Percentiles rank a stretch among this genome's conserved stretches.
phyloP scores from a whole-genome alignment of 2,113 vertebrate genomes.

The Boleophthalmus pectinirostris region DNA sequence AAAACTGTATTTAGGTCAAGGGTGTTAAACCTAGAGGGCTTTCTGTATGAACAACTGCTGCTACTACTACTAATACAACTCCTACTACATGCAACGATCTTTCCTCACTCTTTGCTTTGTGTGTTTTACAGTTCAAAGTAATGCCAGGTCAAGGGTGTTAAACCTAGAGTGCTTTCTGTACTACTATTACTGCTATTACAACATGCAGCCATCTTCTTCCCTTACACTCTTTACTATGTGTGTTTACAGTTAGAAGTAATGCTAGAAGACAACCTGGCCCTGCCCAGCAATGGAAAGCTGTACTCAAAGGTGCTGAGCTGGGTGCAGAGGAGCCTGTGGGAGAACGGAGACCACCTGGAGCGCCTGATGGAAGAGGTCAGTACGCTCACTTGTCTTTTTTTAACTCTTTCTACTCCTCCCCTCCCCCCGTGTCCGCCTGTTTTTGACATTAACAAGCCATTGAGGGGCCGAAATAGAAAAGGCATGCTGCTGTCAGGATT shows the following conservation, averaged over 20 bases:
- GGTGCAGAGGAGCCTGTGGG: conserved; percentile 98
- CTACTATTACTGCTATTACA: neutral
- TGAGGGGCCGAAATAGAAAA: conserved; percentile 58
- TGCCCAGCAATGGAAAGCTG: conserved; percentile 97
- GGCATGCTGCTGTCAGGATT: conserved; percentile 70
- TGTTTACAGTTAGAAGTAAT: conserved; percentile 92
- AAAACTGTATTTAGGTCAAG: conserved; percentile 19
- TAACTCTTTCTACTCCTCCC: conserved; percentile 24
- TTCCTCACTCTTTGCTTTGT: neutral
- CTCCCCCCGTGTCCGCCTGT: conserved; percentile 49
- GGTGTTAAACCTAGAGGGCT: too few relatives aligned
- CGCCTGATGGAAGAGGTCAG: conserved; percentile 99
- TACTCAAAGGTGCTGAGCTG: conserved; percentile 99
- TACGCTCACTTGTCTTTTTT: conserved; percentile 46
- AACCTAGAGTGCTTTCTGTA: neutral
- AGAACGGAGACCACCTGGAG: conserved; percentile 93
- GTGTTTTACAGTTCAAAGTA: conserved; percentile 89
- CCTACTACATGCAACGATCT: neutral
- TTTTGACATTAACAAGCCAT: conserved; percentile 67
- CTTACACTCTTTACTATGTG: neutral
- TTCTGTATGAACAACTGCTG: too few relatives aligned
- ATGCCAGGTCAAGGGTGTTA: conserved; percentile 75
- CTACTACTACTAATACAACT: too few relatives aligned
- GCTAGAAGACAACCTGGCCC: conserved; percentile 93
- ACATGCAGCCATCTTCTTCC: neutral